phyloP scores from a whole-genome alignment of 1,140 invertebrate species.

The Ectropis grisescens region DNA sequence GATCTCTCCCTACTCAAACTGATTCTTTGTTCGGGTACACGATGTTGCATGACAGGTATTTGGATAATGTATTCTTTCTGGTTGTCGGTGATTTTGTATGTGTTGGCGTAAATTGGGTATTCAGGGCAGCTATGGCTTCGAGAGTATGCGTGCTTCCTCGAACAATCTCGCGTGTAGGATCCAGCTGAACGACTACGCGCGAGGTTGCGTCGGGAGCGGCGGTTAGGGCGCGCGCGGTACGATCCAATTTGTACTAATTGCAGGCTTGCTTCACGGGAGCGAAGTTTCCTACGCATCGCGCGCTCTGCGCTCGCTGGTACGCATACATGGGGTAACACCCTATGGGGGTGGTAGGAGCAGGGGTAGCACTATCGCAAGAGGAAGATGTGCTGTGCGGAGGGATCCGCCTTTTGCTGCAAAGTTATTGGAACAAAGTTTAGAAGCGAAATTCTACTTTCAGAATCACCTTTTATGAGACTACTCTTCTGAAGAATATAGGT shows the following conservation, averaged over 20 bases:
- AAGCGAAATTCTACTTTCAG: not conserved
- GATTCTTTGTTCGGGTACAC: too few species aligned
- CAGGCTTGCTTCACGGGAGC: slow-evolving; percentile 1
- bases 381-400: slow-evolving; percentile 26
- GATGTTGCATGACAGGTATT: slow-evolving; percentile 2
- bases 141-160: slow-evolving; percentile 19
- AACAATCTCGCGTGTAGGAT: slow-evolving; percentile 18
- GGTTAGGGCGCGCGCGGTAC: slow-evolving; percentile 15
- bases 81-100: slow-evolving; percentile 33
- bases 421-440: slow-evolving; percentile 11
- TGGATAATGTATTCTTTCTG: slow-evolving; percentile 29
- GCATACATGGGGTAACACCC: slow-evolving; percentile 16
- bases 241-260: too few species aligned
- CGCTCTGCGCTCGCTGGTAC: slow-evolving; percentile 14
- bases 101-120: slow-evolving; percentile 21
- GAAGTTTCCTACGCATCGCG: slow-evolving; percentile 11
- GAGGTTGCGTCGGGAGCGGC: slow-evolving; percentile 22
- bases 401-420: slow-evolving; percentile 28
- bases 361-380: slow-evolving; percentile 30
- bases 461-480: too few species aligned
- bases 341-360: slow-evolving; percentile 7
- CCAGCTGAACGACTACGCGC: slow-evolving; percentile 31
- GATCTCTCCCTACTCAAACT: slow-evolving; percentile 4
- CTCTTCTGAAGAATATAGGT: too few species aligned
- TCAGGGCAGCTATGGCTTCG: slow-evolving; percentile 33